phyloP scores from a whole-genome alignment of 2,113 vertebrate species.

The Pangasianodon gigas region DNA sequence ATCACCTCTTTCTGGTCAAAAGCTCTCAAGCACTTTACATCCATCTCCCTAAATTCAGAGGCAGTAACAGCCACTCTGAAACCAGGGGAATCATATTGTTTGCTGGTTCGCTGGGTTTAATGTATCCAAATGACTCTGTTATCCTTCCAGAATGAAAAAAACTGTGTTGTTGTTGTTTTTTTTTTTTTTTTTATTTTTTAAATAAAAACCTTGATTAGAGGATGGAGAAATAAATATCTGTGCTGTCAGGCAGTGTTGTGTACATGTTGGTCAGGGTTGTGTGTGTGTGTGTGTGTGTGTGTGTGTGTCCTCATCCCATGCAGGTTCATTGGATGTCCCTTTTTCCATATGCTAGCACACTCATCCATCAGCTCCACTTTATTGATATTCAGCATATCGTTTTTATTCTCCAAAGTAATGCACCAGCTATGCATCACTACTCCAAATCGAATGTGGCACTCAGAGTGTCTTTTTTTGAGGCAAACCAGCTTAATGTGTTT shows the following conservation, averaged over 20 bases:
- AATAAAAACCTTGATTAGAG: constrained; percentile 58
- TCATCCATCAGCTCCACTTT: constrained; percentile 68
- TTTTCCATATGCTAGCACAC: constrained; percentile 57
- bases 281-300: constrained; percentile 51
- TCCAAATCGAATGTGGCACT: constrained; percentile 73
- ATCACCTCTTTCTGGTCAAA: constrained; percentile 58
- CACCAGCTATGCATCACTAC: constrained; percentile 75
- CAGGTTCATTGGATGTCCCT: constrained; percentile 54
- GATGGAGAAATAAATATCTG: constrained; percentile 66
- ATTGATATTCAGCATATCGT: constrained; percentile 73
- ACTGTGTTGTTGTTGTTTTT: constrained; percentile 57
- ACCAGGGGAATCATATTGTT: constrained; percentile 61
- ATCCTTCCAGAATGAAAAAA: constrained; percentile 60
- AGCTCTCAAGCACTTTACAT: constrained; percentile 78
- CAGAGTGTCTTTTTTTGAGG: constrained; percentile 60
- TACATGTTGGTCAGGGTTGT: constrained; percentile 26
- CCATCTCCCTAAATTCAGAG: constrained; percentile 66
- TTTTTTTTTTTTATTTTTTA: constrained; percentile 1
- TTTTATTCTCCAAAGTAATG: constrained; percentile 78
- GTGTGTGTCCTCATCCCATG: constrained; percentile 49
- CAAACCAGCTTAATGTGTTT: constrained; percentile 77
- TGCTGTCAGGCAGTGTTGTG: constrained; percentile 58
- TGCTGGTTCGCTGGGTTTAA: constrained; percentile 70
- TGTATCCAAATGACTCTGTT: constrained; percentile 75
- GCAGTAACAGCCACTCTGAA: constrained; percentile 66